Evolutionary conservation across 2,113 vertebrate genomes (phyloP).

Genomic region (Microtus montanus): DNA sequence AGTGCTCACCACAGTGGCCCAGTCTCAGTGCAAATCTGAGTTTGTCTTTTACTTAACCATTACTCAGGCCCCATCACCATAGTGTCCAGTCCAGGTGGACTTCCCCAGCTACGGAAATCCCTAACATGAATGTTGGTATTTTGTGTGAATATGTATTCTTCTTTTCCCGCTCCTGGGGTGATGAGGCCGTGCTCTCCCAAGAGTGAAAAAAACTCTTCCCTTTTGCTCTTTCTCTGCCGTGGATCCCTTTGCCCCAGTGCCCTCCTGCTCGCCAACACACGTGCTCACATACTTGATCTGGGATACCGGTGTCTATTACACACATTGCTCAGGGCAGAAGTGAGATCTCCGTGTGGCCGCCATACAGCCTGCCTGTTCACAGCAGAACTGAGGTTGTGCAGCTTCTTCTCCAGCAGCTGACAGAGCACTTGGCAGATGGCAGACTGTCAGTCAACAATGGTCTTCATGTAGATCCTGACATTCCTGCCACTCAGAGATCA

Average conservation of each 20-base stretch:
- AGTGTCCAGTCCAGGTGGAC: background rate
- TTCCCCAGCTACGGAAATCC: background rate
- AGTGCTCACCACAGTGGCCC: background rate
- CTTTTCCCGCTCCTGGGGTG: background rate
- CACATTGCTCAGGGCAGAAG: background rate
- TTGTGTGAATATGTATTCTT: background rate
- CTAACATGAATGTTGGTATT: background rate
- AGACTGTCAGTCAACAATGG: background rate
- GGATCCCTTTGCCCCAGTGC: background rate
- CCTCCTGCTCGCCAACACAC: background rate
- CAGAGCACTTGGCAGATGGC: background rate
- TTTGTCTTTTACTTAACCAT: background rate
- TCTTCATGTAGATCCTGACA: background rate
- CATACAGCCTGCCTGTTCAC: background rate
- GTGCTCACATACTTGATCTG: background rate
- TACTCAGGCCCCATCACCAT: background rate
- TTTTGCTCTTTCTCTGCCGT: background rate
- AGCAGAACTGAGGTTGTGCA: background rate
- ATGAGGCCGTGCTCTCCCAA: background rate
- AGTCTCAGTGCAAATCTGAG: background rate
- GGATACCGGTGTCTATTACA: background rate
- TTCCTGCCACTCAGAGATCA: background rate
- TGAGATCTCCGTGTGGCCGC: fast-evolving
- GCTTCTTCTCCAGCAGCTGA: background rate
- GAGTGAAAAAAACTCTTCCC: background rate